Conservation (phyloP, 2,797 vertebrate genomes). For the Enteromius mattozi region DNA sequence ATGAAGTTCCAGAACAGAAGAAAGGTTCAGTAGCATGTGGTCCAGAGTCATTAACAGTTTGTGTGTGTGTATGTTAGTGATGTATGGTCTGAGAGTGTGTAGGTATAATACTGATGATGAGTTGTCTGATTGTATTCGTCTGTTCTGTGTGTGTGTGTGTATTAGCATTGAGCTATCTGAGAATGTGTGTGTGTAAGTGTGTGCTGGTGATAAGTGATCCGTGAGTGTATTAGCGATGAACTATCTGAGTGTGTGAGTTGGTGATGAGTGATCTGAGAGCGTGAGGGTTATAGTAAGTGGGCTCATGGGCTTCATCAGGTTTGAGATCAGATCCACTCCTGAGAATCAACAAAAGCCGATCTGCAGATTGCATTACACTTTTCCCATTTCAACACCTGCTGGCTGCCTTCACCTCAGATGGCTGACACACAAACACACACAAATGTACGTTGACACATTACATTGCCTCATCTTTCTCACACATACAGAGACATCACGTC, state of each 20-base stretch:
- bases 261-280: neutral
- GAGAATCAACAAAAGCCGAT: constrained; percentile 27
- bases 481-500: constrained; percentile 1
- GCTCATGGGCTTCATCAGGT: constrained; percentile 27
- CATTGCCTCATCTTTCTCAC: neutral
- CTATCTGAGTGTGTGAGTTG: neutral
- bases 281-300: neutral
- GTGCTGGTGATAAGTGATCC: neutral
- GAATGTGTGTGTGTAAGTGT: neutral
- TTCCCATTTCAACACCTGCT: constrained; percentile 37
- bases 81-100: neutral
- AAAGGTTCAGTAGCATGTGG: neutral
- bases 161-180: neutral
- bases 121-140: neutral
- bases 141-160: neutral
- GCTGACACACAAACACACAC: neutral
- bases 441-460: neutral
- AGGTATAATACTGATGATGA: neutral
- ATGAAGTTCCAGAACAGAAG: neutral
- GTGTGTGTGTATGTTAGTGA: neutral
- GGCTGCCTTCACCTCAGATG: constrained; percentile 6
- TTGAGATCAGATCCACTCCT: constrained; percentile 33
- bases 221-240: neutral
- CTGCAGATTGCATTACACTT: constrained; percentile 40
- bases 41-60: neutral